Conservation (phyloP, 2,888 invertebrate species). For the Luperina testacea region DNA sequence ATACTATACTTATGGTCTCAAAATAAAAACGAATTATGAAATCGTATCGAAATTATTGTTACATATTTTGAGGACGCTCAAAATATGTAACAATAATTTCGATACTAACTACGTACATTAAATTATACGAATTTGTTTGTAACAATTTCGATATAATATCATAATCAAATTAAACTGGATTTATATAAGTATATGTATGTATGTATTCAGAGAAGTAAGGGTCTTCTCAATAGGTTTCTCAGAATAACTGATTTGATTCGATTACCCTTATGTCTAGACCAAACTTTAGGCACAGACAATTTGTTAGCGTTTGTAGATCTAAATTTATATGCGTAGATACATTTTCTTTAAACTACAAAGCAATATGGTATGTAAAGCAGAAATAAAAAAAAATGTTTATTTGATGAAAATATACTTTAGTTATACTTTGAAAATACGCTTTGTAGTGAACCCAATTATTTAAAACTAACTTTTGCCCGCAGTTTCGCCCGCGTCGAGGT, state of each 20-base stretch:
- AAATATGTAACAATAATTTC: neutral
- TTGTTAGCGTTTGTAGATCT: constrained; percentile 14
- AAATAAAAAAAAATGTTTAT: neutral
- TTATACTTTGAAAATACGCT: neutral
- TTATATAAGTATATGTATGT: neutral
- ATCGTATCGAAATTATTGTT: too few relatives aligned
- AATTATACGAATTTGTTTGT: neutral
- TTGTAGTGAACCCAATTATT: neutral
- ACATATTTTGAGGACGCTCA: too few relatives aligned
- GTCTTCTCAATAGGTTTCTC: neutral
- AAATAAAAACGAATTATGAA: neutral
- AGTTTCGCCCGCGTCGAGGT: neutral
- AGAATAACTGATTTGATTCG: constrained; percentile 32
- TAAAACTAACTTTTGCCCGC: neutral
- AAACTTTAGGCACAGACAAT: neutral
- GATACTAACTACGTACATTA: neutral
- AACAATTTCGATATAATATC: constrained; percentile 14
- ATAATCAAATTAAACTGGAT: constrained; percentile 11
- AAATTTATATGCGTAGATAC: constrained; percentile 12
- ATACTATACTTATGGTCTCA: neutral
- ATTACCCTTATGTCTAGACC: constrained; percentile 40
- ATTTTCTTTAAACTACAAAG: constrained; percentile 1
- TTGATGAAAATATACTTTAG: neutral
- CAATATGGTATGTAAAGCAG: neutral
- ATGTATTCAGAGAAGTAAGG: neutral